These are phyloP conservation scores for Trichogramma evanescens DNA, from an alignment of 2,888 invertebrate genomes.

Conservation along the genomic window DNA sequence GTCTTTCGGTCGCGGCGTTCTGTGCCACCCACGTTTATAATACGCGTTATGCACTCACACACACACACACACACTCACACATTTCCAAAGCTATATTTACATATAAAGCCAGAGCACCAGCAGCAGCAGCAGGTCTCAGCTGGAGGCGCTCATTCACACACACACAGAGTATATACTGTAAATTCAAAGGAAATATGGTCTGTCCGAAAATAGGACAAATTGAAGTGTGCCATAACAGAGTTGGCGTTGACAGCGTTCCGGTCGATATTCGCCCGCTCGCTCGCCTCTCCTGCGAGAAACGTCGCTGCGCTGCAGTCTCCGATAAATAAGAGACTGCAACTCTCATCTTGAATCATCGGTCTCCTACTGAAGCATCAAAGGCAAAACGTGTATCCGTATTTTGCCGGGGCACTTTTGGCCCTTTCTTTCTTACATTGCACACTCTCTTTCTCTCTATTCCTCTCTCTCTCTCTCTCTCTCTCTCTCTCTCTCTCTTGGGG, in stretches of 20 bases:
- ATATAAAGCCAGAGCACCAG: too few relatives aligned
- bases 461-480: constrained; percentile 11
- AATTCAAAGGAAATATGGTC: constrained; percentile 5
- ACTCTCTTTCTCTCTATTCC: constrained; percentile 3
- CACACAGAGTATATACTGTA: too few relatives aligned
- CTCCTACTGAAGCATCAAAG: constrained; percentile 40
- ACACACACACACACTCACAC: neutral
- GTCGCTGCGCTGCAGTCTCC: constrained; percentile 26
- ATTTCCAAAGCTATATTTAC: too few relatives aligned
- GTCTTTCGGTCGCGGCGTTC: constrained; percentile 17
- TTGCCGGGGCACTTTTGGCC: constrained; percentile 22
- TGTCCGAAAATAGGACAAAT: constrained; percentile 12
- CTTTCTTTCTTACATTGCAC: constrained; percentile 22
- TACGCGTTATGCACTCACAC: constrained; percentile 1
- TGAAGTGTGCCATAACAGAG: constrained; percentile 14
- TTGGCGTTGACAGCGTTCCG: constrained; percentile 16
- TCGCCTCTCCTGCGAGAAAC: constrained; percentile 25
- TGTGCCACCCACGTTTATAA: constrained; percentile 18
- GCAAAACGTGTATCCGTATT: constrained; percentile 27
- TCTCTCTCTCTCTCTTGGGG: neutral
- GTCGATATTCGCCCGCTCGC: constrained; percentile 16
- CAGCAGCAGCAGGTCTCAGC: too few relatives aligned
- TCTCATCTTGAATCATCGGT: too few relatives aligned
- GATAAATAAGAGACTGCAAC: neutral
- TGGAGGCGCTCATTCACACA: neutral